Evolutionary conservation across 2,113 vertebrate genomes (phyloP).

Genomic region (Xyliphius kryptos): DNA sequence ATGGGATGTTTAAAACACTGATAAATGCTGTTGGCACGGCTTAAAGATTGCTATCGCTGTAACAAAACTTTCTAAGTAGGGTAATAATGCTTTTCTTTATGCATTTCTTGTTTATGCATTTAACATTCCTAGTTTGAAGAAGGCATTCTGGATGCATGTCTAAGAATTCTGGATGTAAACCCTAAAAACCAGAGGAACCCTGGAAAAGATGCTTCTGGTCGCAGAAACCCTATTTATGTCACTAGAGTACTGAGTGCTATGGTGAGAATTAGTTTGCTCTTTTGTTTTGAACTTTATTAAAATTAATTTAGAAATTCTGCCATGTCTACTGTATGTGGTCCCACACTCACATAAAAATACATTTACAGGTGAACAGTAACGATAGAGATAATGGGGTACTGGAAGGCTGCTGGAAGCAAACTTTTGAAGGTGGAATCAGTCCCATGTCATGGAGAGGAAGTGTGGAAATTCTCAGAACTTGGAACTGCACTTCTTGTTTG

Average conservation of each 20-base stretch:
- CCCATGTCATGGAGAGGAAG: constrained; percentile 89
- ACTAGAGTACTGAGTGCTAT: constrained; percentile 83
- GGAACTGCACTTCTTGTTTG: constrained; percentile 67
- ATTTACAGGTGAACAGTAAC: constrained; percentile 93
- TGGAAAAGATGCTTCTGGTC: constrained; percentile 68
- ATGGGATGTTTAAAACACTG: no score
- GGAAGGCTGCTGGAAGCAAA: constrained; percentile 72
- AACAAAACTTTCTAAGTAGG: not conserved
- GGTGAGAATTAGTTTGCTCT: constrained; percentile 72
- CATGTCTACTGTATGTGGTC: no score
- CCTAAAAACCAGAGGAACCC: constrained; percentile 75
- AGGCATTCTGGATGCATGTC: constrained; percentile 74
- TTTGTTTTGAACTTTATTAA: no score
- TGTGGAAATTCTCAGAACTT: constrained; percentile 79
- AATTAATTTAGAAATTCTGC: no score
- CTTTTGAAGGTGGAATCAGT: constrained; percentile 71
- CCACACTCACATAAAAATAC: no score
- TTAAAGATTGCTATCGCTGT: not conserved
- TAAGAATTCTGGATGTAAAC: constrained; percentile 75
- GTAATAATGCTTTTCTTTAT: constrained; percentile 8
- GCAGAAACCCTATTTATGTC: constrained; percentile 75
- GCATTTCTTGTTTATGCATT: not conserved
- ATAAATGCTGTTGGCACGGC: no score
- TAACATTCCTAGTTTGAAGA: constrained; percentile 80
- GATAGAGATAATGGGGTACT: constrained; percentile 78